phyloP scores from a whole-genome alignment of 1,140 invertebrate species.

The Aplysia californica region DNA sequence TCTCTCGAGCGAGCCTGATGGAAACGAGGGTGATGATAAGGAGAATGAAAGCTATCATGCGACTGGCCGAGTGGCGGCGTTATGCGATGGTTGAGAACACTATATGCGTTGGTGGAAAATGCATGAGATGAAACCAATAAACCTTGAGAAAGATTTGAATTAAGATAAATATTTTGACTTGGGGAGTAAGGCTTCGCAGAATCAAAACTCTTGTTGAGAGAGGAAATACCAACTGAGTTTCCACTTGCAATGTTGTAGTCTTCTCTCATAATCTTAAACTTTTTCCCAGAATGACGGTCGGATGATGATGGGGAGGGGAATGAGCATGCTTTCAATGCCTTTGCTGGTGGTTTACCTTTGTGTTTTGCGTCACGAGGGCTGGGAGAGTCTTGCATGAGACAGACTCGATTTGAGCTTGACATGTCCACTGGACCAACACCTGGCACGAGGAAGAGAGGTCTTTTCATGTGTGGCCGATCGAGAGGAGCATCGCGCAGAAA shows the following conservation, averaged over 20 bases:
- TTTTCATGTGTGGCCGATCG: not conserved
- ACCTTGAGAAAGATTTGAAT: no score
- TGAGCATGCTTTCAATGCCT: no score
- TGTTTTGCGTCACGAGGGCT: no score
- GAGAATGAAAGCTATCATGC: no score
- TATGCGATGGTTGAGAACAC: no score
- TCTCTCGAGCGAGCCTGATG: not conserved
- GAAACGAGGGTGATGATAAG: not conserved
- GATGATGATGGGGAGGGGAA: not conserved
- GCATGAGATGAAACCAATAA: no score
- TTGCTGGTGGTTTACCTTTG: no score
- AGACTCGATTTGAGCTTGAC: slow-evolving; percentile 1
- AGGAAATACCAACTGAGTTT: not conserved
- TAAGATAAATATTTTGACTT: no score
- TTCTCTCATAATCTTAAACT: not conserved
- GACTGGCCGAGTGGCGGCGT: no score
- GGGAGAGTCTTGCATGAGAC: not conserved
- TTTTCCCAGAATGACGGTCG: not conserved
- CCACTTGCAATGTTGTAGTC: not conserved
- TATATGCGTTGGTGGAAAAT: no score
- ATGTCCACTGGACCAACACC: slow-evolving; percentile 18
- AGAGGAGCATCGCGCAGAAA: slow-evolving; percentile 19
- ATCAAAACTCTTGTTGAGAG: not conserved
- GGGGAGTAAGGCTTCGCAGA: no score
- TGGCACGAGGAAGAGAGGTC: slow-evolving; percentile 12